A percentile compares a stretch with the other conserved stretches of the same genome.
Evolutionary conservation across 2,888 invertebrate species (phyloP).

Genomic region (Drosophila macrospina): DNA sequence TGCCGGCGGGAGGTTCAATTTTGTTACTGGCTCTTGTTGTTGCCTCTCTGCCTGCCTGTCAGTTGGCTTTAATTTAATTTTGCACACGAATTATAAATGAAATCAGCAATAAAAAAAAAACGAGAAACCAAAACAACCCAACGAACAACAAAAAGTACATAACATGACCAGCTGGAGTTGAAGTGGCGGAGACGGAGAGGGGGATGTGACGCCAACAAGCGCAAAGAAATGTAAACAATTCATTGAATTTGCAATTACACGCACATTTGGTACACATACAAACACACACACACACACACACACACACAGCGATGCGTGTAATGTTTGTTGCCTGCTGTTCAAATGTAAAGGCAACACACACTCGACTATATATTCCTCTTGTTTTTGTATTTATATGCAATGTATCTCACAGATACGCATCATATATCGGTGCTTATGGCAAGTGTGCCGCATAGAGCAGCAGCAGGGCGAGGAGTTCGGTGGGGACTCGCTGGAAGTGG

Average conservation of each 20-base stretch:
- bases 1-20: slow-evolving; percentile 41
- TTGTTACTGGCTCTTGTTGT: slow-evolving; percentile 24
- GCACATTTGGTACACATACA: slow-evolving; percentile 76
- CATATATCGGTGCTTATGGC: slow-evolving; percentile 67
- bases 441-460: slow-evolving; percentile 37
- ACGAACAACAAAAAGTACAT: slow-evolving; percentile 50
- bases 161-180: slow-evolving; percentile 57
- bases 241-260: slow-evolving; percentile 84
- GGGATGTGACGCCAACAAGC: slow-evolving; percentile 67
- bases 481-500: not conserved
- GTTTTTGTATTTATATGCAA: slow-evolving; percentile 65
- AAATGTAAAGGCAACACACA: slow-evolving; percentile 41
- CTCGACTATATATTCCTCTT: slow-evolving; percentile 41
- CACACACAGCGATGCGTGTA: slow-evolving; percentile 70
- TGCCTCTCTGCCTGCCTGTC: slow-evolving; percentile 65
- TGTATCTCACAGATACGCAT: slow-evolving; percentile 80
- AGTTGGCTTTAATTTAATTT: slow-evolving; percentile 79
- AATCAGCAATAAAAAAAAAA: slow-evolving; percentile 60
- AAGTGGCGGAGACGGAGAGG: slow-evolving; percentile 2
- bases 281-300: slow-evolving; percentile 33
- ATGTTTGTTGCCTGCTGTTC: slow-evolving; percentile 66
- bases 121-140: slow-evolving; percentile 23
- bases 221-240: slow-evolving; percentile 82
- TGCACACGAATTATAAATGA: slow-evolving; percentile 80
- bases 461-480: not conserved